Conservation (phyloP, 2,113 vertebrate genomes). For the Antechinus flavipes region DNA sequence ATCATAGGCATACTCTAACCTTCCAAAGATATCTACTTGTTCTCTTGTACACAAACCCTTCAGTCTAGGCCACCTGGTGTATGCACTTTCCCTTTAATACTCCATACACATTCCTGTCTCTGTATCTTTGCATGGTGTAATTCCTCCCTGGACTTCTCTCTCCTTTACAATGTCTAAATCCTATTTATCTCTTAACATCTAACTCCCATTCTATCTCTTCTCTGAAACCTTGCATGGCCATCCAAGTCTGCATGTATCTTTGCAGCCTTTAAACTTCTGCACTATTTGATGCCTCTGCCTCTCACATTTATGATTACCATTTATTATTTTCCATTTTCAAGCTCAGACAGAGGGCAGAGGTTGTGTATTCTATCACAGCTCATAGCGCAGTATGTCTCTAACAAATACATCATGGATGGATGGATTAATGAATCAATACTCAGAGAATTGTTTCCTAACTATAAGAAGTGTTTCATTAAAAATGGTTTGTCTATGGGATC, state of each 20-base stretch:
- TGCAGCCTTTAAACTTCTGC: background rate
- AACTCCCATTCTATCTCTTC: background rate
- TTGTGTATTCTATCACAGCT: background rate
- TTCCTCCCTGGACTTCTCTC: background rate
- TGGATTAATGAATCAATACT: background rate
- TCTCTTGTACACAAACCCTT: background rate
- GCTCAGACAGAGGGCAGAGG: background rate
- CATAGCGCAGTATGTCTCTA: background rate
- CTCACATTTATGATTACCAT: background rate
- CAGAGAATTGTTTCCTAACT: background rate
- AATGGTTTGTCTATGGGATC: background rate
- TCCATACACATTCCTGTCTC: background rate
- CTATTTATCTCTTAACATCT: background rate
- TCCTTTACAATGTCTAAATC: background rate
- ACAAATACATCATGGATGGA: background rate
- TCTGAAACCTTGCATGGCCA: background rate
- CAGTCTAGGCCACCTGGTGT: background rate
- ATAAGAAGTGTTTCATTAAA: background rate
- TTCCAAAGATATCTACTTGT: background rate
- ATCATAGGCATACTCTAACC: background rate
- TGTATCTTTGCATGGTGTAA: background rate
- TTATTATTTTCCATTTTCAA: background rate
- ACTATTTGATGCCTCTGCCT: background rate
- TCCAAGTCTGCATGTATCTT: background rate
- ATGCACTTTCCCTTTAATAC: background rate